phyloP scores from a whole-genome alignment of 1,140 invertebrate species.

The Zaprionus gabonicus region DNA sequence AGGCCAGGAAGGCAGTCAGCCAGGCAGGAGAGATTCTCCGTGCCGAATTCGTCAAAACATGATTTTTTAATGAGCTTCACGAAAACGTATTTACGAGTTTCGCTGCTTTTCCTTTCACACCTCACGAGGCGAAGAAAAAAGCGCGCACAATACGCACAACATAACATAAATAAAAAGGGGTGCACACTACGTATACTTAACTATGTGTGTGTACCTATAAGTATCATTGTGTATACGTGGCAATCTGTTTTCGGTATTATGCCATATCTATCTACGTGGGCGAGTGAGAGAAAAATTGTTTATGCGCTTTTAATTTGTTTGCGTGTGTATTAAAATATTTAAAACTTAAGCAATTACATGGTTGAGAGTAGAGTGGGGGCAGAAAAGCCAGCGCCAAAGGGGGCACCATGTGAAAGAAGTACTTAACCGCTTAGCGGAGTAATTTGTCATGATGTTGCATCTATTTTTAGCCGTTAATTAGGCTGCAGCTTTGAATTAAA shows the following conservation, averaged over 20 bases:
- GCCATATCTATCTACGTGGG: conserved; percentile 18
- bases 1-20: conserved; percentile 13
- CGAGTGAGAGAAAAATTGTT: conserved; percentile 61
- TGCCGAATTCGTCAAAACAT: conserved; percentile 72
- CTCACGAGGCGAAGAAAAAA: conserved; percentile 47
- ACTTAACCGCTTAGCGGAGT: conserved; percentile 10
- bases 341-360: conserved; percentile 42
- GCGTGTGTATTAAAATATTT: conserved; percentile 66
- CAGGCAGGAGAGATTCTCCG: background rate
- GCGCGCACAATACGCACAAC: conserved; percentile 57
- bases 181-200: conserved; percentile 21
- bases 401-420: background rate
- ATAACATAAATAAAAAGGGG: conserved; percentile 66
- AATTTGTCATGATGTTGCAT: conserved; percentile 8
- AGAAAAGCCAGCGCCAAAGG: background rate
- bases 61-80: conserved; percentile 77
- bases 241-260: conserved; percentile 49
- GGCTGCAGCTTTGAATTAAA: background rate
- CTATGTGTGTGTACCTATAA: background rate
- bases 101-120: conserved; percentile 64
- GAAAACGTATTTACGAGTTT: conserved; percentile 56
- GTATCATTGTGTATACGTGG: conserved; percentile 37
- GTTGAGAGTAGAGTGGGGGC: background rate
- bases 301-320: conserved; percentile 59
- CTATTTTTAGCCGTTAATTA: conserved; percentile 2